phyloP scores from a whole-genome alignment of 2,113 vertebrate species.

The Halichoerus grypus region DNA sequence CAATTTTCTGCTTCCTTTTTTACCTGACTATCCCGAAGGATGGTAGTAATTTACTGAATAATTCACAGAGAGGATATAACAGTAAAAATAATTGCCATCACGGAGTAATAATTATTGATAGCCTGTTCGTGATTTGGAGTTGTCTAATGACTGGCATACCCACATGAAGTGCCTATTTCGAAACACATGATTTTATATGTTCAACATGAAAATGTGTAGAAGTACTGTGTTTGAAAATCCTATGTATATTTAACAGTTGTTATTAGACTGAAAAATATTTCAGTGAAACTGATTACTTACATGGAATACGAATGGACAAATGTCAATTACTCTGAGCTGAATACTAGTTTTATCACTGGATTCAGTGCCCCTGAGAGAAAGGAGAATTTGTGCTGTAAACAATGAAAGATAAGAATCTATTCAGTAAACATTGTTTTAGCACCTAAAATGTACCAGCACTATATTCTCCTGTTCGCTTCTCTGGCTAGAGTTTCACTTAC shows the following conservation, averaged over 20 bases:
- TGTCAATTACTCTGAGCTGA: background rate
- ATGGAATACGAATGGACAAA: background rate
- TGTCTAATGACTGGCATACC: background rate
- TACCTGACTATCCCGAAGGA: background rate
- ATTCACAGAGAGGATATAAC: background rate
- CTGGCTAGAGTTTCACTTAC: background rate
- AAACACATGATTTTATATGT: background rate
- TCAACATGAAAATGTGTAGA: background rate
- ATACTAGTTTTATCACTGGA: background rate
- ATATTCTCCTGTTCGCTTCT: background rate
- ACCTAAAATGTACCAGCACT: fast-evolving
- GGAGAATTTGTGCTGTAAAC: background rate
- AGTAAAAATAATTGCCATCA: background rate
- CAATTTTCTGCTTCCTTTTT: background rate
- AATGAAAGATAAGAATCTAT: background rate
- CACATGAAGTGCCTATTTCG: background rate
- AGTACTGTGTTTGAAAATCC: background rate
- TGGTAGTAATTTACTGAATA: fast-evolving
- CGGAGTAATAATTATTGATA: background rate
- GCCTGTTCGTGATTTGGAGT: background rate
- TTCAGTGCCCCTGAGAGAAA: background rate
- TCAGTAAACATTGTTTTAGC: background rate
- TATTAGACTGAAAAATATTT: background rate
- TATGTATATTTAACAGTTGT: background rate
- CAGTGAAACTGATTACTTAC: background rate